Percentiles rank a stretch among this genome's conserved stretches.
These are phyloP conservation scores for Tiliqua scincoides DNA, from an alignment of 2,113 vertebrate genomes.

Conservation along the genomic window DNA sequence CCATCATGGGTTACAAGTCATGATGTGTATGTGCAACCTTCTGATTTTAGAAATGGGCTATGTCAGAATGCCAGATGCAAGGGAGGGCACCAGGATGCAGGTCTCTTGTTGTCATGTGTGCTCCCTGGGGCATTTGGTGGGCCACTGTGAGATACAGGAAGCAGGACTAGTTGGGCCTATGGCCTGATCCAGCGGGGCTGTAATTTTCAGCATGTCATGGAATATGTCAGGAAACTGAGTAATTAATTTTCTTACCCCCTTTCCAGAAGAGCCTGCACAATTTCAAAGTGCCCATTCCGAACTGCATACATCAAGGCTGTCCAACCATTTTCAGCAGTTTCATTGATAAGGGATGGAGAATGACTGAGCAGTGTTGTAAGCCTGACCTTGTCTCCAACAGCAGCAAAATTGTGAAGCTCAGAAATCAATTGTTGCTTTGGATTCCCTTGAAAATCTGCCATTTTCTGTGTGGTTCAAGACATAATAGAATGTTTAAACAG, in stretches of 20 bases:
- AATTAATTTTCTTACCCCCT: slow-evolving; percentile 80
- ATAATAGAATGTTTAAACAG: neutral
- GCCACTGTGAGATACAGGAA: no score
- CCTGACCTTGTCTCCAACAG: slow-evolving; percentile 79
- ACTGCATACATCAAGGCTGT: slow-evolving; percentile 91
- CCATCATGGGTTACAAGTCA: no score
- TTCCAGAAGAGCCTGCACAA: slow-evolving; percentile 80
- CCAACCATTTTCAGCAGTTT: slow-evolving; percentile 84
- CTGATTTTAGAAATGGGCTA: no score
- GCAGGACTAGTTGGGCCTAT: no score
- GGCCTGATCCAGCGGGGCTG: no score
- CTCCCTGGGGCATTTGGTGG: no score
- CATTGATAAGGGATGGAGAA: slow-evolving; percentile 79
- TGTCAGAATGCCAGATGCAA: no score
- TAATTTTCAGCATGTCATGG: neutral
- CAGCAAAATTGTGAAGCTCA: slow-evolving; percentile 80
- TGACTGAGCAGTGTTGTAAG: slow-evolving; percentile 75
- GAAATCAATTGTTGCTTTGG: slow-evolving; percentile 74
- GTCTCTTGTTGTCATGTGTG: no score
- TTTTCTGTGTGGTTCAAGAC: slow-evolving; percentile 45
- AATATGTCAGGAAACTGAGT: neutral
- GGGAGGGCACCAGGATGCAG: no score
- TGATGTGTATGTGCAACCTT: no score
- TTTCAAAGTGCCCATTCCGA: slow-evolving; percentile 84
- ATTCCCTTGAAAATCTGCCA: slow-evolving; percentile 68